Conservation (phyloP, 2,113 vertebrate genomes). For the Chaetodon trifascialis region DNA sequence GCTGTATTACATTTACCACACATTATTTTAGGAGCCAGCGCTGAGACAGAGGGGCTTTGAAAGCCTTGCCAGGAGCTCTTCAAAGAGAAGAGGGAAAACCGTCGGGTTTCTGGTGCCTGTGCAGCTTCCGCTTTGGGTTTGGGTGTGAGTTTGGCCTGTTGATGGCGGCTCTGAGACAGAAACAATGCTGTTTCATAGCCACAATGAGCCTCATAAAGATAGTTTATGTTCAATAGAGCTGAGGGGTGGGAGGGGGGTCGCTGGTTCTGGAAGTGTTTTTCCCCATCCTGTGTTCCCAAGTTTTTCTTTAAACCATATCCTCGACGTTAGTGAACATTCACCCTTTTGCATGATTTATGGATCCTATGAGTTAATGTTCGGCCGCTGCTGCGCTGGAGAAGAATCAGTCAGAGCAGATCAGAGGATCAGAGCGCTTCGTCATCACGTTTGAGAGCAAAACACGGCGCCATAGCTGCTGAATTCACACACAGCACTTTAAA, state of each 20-base stretch:
- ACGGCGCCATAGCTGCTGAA: too few relatives aligned
- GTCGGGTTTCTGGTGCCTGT: conserved; percentile 51
- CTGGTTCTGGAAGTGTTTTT: not conserved
- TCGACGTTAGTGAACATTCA: not conserved
- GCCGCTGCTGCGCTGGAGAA: too few relatives aligned
- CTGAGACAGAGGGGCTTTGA: conserved; percentile 68
- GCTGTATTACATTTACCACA: conserved; percentile 71
- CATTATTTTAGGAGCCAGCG: conserved; percentile 69
- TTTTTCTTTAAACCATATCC: not conserved
- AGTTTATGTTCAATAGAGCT: not conserved
- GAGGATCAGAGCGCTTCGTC: too few relatives aligned
- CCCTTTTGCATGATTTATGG: too few relatives aligned
- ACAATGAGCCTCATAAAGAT: not conserved
- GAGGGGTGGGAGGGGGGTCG: not conserved
- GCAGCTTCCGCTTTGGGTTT: conserved; percentile 67
- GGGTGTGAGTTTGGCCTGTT: conserved; percentile 18
- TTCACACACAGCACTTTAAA: too few relatives aligned
- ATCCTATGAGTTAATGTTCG: too few relatives aligned
- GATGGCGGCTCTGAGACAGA: not conserved
- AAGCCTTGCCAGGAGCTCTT: conserved; percentile 70
- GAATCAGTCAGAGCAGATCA: not conserved
- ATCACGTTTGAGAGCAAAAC: too few relatives aligned
- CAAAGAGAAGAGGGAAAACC: conserved; percentile 66
- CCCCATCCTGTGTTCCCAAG: not conserved
- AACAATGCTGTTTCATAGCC: conserved; percentile 8